These are phyloP conservation scores for Acanthiza pusilla DNA, from an alignment of 2,797 vertebrate species.

Conservation along the genomic window DNA sequence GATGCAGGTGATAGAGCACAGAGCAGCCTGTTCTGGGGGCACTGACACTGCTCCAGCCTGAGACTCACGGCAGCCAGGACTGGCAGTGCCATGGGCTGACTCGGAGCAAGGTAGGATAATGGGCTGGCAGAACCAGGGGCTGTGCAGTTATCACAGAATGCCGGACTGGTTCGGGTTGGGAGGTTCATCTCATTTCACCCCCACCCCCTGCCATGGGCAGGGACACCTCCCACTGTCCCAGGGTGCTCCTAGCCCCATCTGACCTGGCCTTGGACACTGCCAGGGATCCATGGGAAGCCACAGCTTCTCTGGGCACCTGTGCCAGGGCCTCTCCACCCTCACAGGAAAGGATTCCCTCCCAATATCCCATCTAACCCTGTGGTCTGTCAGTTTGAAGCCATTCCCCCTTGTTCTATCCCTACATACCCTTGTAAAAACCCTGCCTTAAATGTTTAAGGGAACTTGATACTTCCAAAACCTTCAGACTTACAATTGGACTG, in stretches of 20 bases:
- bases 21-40: neutral
- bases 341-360: neutral
- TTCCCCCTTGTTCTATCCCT: neutral
- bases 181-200: neutral
- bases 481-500: neutral
- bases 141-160: neutral
- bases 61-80: neutral
- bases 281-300: too few species aligned
- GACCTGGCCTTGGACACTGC: fast-evolving
- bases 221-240: neutral
- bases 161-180: neutral
- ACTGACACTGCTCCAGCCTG: neutral
- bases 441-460: neutral
- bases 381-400: neutral
- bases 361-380: neutral
- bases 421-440: neutral
- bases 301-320: neutral
- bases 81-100: fast-evolving
- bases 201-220: neutral
- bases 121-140: neutral
- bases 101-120: neutral
- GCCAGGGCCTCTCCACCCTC: neutral
- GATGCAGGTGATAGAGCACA: neutral
- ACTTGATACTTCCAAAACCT: neutral
- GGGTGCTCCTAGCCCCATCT: neutral